A percentile compares a stretch with the other conserved stretches of the same genome.
phyloP scores from a whole-genome alignment of 2,113 vertebrate genomes.

The Zosterops hypoxanthus region DNA sequence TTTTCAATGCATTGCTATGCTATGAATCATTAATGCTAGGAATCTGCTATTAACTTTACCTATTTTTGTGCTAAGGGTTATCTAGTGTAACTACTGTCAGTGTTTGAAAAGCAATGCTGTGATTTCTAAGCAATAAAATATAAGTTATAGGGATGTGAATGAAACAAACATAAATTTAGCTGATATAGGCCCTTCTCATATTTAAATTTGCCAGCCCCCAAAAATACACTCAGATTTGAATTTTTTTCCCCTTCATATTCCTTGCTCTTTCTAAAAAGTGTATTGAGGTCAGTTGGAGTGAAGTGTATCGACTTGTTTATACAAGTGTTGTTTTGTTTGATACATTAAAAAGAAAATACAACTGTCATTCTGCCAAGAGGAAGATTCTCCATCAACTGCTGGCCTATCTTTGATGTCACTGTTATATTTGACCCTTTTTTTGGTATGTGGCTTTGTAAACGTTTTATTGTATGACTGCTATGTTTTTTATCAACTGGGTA shows the following conservation, averaged over 20 bases:
- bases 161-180: neutral
- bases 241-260: neutral
- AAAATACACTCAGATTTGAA: accelerated
- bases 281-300: neutral
- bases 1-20: neutral
- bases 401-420: neutral
- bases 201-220: neutral
- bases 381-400: neutral
- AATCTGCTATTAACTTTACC: neutral
- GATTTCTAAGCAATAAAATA: neutral
- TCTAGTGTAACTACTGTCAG: neutral
- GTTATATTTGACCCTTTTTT: neutral
- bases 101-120: neutral
- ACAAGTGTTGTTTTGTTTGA: too few relatives aligned
- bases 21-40: neutral
- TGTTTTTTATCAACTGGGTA: neutral
- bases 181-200: neutral
- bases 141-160: neutral
- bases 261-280: neutral
- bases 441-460: neutral
- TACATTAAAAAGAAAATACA: neutral
- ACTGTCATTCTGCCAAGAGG: neutral
- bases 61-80: neutral
- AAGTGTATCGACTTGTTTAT: too few relatives aligned
- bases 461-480: neutral